Base-by-base conservation (phyloP, 2,113 vertebrate species). In the Onychorhynchus coronatus region DNA sequence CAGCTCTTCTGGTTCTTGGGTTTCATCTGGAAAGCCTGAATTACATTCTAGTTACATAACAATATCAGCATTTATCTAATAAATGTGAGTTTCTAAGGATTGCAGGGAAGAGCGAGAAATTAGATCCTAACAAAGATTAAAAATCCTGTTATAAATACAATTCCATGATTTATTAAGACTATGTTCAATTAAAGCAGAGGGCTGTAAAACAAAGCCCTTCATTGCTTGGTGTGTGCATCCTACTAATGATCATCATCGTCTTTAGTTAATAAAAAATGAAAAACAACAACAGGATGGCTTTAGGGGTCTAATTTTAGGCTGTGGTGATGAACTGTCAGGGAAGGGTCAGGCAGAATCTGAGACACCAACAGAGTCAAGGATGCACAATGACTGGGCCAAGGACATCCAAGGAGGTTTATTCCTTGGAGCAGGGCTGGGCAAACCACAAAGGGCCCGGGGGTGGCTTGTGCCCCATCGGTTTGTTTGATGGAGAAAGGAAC, bases 401-500 rank as follows among this genome's bases (percentile, higher is more conserved):
- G 28, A n/a, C 28, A 41, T 55, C 6, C 14, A 11, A 17, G 50
- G 0, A 19, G 49, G 59, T 31, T 85, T 41, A 8, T 20, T 28
- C 22, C 50, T 33, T 22, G 25, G 27, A 75, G 35, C 25, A 81
- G 14, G 41, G 23, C 42, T 76, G 33, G 22, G 14, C 39, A 33
- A 14, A 42, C 1, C 71, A 20, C 24, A 12, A 62, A 12, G 5
- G 6, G 23, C 0, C 21, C 3, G 13, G 5, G 19, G 19, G 12
- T 37, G 23, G n/a, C 58, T 21, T 8, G 5, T 44, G 35, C 24
- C 59, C 35, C 21, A 16, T 1, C 6, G 0, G 2, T 23, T 20
- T 33, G 44, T 10, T 1, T 35, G 82, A 4, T 2, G 58, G 58
- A 24, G 68, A 52, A 59, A 33, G 41, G 8, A 71, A 47, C 7